Evolutionary conservation across 2,113 vertebrate species (phyloP).

Genomic region (Marmota monax): DNA sequence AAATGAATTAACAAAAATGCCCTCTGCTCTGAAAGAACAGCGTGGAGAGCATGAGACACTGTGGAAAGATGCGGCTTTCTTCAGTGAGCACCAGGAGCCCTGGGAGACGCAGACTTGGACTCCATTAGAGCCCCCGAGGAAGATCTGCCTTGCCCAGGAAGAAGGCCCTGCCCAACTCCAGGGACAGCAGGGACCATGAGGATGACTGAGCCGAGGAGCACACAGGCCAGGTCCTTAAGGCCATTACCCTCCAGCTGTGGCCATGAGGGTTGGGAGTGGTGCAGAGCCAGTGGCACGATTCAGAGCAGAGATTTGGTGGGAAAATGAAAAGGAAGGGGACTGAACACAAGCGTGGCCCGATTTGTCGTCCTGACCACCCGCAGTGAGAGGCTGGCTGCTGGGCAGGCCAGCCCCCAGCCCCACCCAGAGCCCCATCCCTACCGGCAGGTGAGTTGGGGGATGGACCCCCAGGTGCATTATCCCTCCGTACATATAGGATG

Average conservation of each 20-base stretch:
- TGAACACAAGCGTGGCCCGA: rapidly evolving
- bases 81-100: too few species aligned
- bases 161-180: too few species aligned
- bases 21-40: too few species aligned
- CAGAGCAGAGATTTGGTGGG: not conserved
- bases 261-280: not conserved
- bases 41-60: rapidly evolving
- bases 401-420: not conserved
- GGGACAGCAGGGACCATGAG: not conserved
- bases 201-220: not conserved
- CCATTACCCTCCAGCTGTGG: not conserved
- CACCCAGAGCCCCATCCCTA: not conserved
- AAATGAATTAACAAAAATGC: rapidly evolving
- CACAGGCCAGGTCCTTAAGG: not conserved
- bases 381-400: rapidly evolving
- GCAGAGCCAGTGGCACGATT: not conserved
- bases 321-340: not conserved
- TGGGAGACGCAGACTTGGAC: too few species aligned
- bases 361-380: not conserved
- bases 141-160: not conserved
- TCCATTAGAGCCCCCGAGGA: not conserved
- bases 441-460: rapidly evolving
- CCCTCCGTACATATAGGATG: not conserved
- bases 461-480: too few species aligned
- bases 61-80: not conserved